These are phyloP conservation scores for Ptilodon capucinus DNA, from an alignment of 2,888 invertebrate genomes.

Conservation along the genomic window DNA sequence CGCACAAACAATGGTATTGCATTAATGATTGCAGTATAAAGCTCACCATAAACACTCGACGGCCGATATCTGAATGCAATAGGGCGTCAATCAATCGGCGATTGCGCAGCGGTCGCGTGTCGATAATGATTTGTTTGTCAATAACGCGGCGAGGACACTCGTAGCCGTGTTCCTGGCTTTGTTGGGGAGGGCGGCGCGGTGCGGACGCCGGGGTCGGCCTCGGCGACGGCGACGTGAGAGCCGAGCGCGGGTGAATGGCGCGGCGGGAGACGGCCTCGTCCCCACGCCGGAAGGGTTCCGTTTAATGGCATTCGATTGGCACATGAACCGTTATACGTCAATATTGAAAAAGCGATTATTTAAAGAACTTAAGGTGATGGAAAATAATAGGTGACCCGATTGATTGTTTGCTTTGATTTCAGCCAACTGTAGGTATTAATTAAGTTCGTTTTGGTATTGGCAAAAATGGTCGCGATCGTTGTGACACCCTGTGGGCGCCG, in stretches of 20 bases:
- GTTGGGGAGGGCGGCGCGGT: slow-evolving; percentile 4
- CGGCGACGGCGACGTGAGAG: slow-evolving; percentile 14
- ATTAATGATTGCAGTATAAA: not conserved
- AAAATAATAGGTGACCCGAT: not conserved
- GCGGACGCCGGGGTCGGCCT: no score
- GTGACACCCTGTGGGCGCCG: slow-evolving; percentile 1
- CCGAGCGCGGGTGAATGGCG: not conserved
- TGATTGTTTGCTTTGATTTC: not conserved
- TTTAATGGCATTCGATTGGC: slow-evolving; percentile 27
- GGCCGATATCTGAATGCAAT: slow-evolving; percentile 2
- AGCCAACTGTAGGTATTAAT: no score
- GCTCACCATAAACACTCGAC: not conserved
- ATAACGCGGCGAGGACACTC: slow-evolving; percentile 42
- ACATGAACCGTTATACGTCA: slow-evolving; percentile 37
- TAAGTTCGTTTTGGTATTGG: no score
- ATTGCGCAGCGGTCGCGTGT: slow-evolving; percentile 57
- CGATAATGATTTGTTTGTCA: slow-evolving; percentile 61
- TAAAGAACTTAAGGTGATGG: not conserved
- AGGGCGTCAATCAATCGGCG: slow-evolving; percentile 46
- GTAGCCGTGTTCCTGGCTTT: slow-evolving; percentile 16
- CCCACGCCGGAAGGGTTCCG: slow-evolving; percentile 26
- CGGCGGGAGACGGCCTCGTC: slow-evolving; percentile 6
- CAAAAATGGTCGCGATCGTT: no score
- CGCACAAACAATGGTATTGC: not conserved
- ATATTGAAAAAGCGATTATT: slow-evolving; percentile 8